Evolutionary conservation across 2,797 vertebrate genomes (phyloP).

Genomic region (Hippoglossus hippoglossus): DNA sequence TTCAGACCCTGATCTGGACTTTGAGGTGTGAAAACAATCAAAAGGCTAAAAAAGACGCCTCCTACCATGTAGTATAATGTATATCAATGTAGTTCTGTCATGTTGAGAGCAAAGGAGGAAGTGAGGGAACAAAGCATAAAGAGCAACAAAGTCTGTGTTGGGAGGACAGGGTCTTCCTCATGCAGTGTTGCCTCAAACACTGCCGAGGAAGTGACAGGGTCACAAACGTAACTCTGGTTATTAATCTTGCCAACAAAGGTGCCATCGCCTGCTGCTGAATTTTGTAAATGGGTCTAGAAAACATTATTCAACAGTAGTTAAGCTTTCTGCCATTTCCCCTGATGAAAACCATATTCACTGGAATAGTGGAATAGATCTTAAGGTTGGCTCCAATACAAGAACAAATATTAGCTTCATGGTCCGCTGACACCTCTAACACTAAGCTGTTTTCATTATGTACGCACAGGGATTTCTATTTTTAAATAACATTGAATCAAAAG

Average conservation of each 20-base stretch:
- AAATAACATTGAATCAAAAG: not conserved
- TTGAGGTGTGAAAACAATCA: too few species aligned
- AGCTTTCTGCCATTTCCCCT: not conserved
- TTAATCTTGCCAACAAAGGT: not conserved
- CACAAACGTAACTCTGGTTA: not conserved
- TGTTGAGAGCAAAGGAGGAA: too few species aligned
- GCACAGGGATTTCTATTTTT: not conserved
- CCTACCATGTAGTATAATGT: too few species aligned
- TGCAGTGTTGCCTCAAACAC: too few species aligned
- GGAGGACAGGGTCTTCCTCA: too few species aligned
- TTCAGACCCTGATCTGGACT: too few species aligned
- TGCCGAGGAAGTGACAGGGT: too few species aligned
- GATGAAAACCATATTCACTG: not conserved
- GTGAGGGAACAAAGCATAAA: too few species aligned
- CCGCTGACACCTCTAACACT: not conserved
- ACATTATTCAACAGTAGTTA: not conserved
- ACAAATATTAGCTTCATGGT: not conserved
- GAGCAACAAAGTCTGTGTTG: too few species aligned
- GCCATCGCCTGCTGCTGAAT: not conserved
- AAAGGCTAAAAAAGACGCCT: too few species aligned
- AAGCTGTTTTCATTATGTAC: slow-evolving; percentile 1
- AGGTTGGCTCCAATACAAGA: not conserved
- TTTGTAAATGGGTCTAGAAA: not conserved
- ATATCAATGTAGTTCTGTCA: too few species aligned
- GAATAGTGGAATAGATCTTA: not conserved